phyloP scores from a whole-genome alignment of 1,140 invertebrate species.

The Drosophila novamexicana region DNA sequence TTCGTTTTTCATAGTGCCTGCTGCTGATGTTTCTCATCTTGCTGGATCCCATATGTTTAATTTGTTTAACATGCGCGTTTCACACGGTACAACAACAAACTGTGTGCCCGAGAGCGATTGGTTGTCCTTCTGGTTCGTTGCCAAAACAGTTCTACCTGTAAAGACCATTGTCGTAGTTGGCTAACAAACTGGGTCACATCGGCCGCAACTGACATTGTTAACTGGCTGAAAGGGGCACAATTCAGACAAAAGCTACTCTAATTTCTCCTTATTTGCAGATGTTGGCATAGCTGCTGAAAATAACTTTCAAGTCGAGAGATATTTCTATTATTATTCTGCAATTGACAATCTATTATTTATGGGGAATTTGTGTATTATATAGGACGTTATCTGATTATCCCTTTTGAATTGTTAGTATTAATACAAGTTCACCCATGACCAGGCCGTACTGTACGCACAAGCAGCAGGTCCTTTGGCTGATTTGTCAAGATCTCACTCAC shows the following conservation, averaged over 20 bases:
- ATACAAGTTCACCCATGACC: too few species aligned
- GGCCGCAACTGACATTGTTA: too few species aligned
- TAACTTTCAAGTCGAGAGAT: too few species aligned
- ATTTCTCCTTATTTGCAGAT: not conserved
- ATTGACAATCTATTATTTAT: too few species aligned
- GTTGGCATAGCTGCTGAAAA: not conserved
- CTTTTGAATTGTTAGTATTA: too few species aligned
- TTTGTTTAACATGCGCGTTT: conserved; percentile 65
- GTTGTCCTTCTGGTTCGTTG: conserved; percentile 1
- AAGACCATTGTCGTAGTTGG: not conserved
- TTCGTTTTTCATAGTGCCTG: conserved; percentile 5
- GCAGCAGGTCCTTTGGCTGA: too few species aligned
- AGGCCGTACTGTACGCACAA: too few species aligned
- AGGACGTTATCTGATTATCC: too few species aligned
- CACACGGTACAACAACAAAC: conserved; percentile 12
- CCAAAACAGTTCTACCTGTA: conserved; percentile 1
- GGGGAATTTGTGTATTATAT: too few species aligned
- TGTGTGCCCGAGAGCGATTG: conserved; percentile 1
- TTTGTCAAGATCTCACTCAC: not conserved
- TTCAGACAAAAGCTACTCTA: too few species aligned
- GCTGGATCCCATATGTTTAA: conserved; percentile 56
- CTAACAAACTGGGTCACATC: not conserved
- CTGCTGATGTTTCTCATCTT: conserved; percentile 15
- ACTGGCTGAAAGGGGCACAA: too few species aligned
- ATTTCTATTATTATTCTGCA: too few species aligned